Evolutionary conservation across 2,797 vertebrate species (phyloP).

Genomic region (Betta splendens): DNA sequence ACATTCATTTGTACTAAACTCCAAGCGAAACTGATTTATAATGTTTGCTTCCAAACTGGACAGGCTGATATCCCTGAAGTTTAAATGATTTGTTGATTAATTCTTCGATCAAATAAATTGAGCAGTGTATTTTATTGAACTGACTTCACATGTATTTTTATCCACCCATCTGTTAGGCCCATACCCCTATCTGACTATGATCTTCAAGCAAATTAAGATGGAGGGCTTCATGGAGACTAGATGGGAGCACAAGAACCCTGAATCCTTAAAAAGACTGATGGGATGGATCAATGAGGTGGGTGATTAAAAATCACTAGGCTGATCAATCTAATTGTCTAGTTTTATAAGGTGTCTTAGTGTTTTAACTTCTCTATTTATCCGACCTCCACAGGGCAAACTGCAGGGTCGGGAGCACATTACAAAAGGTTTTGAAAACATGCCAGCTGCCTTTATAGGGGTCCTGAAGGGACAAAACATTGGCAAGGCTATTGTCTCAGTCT

Average conservation of each 20-base stretch:
- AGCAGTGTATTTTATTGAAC: background rate
- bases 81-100: too few species aligned
- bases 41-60: too few species aligned
- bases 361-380: slow-evolving; percentile 19
- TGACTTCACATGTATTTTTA: background rate
- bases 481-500: slow-evolving; percentile 86
- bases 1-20: too few species aligned
- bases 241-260: slow-evolving; percentile 78
- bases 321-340: background rate
- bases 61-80: too few species aligned
- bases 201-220: slow-evolving; percentile 84
- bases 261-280: slow-evolving; percentile 81
- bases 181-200: slow-evolving; percentile 69
- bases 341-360: background rate
- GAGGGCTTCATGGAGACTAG: slow-evolving; percentile 81
- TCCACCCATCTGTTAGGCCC: slow-evolving; percentile 75
- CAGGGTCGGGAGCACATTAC: slow-evolving; percentile 83
- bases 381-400: slow-evolving; percentile 84
- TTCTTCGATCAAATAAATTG: too few species aligned
- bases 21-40: too few species aligned
- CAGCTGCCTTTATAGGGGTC: slow-evolving; percentile 89
- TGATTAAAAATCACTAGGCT: background rate
- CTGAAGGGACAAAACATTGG: slow-evolving; percentile 88
- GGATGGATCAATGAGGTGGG: slow-evolving; percentile 85
- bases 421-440: slow-evolving; percentile 91